Evolutionary conservation across 1,140 invertebrate genomes (phyloP).

Genomic region (Drosophila equinoxialis): DNA sequence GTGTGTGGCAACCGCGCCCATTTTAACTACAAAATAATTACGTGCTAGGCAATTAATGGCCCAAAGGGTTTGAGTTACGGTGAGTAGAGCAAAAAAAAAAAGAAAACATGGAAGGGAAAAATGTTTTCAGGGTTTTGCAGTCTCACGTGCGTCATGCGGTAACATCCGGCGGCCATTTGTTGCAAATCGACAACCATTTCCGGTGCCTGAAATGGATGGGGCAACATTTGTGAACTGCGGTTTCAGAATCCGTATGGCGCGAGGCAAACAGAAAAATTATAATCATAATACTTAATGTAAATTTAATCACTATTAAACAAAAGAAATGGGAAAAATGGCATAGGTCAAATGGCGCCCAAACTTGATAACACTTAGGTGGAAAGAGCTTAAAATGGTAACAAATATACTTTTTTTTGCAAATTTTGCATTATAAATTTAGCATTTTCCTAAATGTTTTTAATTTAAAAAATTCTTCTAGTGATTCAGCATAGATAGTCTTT

Average conservation of each 20-base stretch:
- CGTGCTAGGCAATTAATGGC: conserved; percentile 78
- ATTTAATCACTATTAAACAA: conserved; percentile 44
- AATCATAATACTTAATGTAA: conserved; percentile 48
- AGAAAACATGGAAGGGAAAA: conserved; percentile 10
- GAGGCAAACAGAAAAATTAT: conserved; percentile 45
- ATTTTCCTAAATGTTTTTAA: too few species aligned
- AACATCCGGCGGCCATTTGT: conserved; percentile 78
- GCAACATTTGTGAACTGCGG: conserved; percentile 62
- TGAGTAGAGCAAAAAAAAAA: conserved; percentile 14
- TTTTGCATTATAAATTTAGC: too few species aligned
- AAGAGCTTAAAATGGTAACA: too few species aligned
- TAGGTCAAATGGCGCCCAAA: too few species aligned
- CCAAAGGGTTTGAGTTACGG: conserved; percentile 66
- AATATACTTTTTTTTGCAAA: too few species aligned
- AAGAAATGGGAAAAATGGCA: not conserved
- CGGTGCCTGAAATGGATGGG: conserved; percentile 48
- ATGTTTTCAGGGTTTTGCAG: conserved; percentile 22
- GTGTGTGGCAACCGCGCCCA: conserved; percentile 48
- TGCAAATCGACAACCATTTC: conserved; percentile 77
- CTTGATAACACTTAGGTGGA: too few species aligned
- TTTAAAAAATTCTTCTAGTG: too few species aligned
- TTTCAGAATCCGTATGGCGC: conserved; percentile 40
- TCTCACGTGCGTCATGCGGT: conserved; percentile 69
- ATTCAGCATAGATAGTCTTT: too few species aligned
- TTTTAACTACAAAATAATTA: conserved; percentile 80